phyloP scores from a whole-genome alignment of 2,797 vertebrate species.

The Phalloptychus januarius region DNA sequence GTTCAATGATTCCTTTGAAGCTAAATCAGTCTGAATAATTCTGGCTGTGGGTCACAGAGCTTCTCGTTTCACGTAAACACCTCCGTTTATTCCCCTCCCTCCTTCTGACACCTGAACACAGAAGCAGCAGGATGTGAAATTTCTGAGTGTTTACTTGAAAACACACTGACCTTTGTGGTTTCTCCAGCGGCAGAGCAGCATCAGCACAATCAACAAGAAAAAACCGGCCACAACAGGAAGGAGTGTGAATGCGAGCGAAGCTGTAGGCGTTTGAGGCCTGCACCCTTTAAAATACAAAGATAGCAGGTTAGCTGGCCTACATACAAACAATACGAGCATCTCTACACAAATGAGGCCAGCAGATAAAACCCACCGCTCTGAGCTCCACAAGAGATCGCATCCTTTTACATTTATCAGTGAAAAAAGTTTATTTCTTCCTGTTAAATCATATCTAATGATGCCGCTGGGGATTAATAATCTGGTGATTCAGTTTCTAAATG shows the following conservation, averaged over 20 bases:
- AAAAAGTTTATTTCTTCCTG: neutral
- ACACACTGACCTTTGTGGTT: constrained; percentile 48
- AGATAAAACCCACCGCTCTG: neutral
- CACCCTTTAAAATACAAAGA: constrained; percentile 10
- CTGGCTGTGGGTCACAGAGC: neutral
- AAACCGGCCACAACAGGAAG: constrained; percentile 46
- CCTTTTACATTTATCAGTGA: neutral
- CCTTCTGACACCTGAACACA: neutral
- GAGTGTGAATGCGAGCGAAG: rapidly evolving
- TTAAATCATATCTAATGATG: neutral
- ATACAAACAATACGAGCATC: neutral
- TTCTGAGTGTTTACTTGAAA: neutral
- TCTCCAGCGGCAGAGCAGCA: constrained; percentile 34
- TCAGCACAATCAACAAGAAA: constrained; percentile 11
- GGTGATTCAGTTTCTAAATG: neutral
- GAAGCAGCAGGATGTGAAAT: constrained; percentile 8
- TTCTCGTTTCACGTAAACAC: neutral
- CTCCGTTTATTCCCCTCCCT: neutral
- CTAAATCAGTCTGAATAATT: neutral
- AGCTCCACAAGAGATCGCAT: neutral
- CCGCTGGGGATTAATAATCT: neutral
- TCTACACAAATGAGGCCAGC: neutral
- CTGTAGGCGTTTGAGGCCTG: rapidly evolving
- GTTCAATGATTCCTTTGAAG: neutral
- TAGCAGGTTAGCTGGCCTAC: constrained; percentile 31